A percentile compares a stretch with the other conserved stretches of the same genome.
Evolutionary conservation across 2,888 invertebrate species (phyloP).

Genomic region (Pandemis corylana): DNA sequence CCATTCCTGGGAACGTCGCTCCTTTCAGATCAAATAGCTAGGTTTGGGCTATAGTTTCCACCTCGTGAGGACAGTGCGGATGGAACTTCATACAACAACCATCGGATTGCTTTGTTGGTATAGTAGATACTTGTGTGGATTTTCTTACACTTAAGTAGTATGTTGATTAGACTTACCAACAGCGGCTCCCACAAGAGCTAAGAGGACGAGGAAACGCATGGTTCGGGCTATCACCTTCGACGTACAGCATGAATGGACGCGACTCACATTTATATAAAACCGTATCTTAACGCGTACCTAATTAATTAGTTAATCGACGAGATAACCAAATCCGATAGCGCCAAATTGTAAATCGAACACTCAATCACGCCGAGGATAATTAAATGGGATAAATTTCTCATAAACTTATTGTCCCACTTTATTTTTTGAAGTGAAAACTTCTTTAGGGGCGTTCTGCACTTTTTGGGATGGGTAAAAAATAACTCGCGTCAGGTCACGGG

Average conservation of each 20-base stretch:
- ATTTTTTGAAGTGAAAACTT: too few relatives aligned
- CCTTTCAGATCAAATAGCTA: too few relatives aligned
- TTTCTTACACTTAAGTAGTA: background rate
- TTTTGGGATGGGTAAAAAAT: too few relatives aligned
- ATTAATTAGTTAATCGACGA: background rate
- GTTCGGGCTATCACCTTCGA: constrained; percentile 11
- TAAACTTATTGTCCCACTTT: background rate
- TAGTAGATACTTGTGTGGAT: too few relatives aligned
- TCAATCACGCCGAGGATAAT: constrained; percentile 3
- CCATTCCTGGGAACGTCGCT: too few relatives aligned
- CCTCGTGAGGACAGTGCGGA: too few relatives aligned
- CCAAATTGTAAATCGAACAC: background rate
- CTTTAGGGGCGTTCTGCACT: too few relatives aligned
- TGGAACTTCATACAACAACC: too few relatives aligned
- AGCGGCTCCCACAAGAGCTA: constrained; percentile 55
- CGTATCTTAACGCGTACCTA: constrained; percentile 6
- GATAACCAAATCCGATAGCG: constrained; percentile 9
- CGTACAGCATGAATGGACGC: background rate
- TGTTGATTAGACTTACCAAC: constrained; percentile 55
- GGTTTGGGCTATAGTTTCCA: too few relatives aligned
- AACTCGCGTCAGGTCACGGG: too few relatives aligned
- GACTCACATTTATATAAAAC: constrained; percentile 11
- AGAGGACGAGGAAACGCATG: constrained; percentile 54
- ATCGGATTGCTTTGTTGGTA: too few relatives aligned
- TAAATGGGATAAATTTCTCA: constrained; percentile 4